These are phyloP conservation scores for Diprion similis DNA, from an alignment of 1,140 invertebrate species.

Conservation along the genomic window DNA sequence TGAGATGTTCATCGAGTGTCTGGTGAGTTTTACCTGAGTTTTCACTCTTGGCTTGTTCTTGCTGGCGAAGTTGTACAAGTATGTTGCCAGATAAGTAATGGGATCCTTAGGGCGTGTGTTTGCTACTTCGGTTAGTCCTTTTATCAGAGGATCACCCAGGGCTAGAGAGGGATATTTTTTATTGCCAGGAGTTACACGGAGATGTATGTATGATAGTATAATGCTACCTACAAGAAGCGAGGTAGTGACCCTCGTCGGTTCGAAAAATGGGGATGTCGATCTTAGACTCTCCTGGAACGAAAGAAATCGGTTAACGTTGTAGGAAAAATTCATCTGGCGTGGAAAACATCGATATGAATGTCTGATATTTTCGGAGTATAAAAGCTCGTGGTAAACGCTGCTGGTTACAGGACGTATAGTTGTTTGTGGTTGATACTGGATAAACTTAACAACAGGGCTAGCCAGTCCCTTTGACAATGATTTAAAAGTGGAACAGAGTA, in stretches of 20 bases:
- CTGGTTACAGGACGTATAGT: no score
- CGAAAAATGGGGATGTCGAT: conserved; percentile 78
- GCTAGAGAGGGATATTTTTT: conserved; percentile 60
- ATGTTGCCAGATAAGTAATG: conserved; percentile 81
- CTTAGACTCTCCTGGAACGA: conserved; percentile 63
- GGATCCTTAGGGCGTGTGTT: conserved; percentile 82
- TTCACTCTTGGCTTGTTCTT: conserved; percentile 52
- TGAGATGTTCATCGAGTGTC: neutral
- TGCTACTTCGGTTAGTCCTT: conserved; percentile 85
- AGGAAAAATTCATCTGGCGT: conserved; percentile 25
- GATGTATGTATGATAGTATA: conserved; percentile 9
- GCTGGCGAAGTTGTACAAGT: conserved; percentile 77
- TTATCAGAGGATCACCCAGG: conserved; percentile 84
- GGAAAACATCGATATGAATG: neutral
- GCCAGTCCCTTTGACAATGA: no score
- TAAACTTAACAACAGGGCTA: no score
- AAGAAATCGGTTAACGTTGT: conserved; percentile 29
- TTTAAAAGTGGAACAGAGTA: no score
- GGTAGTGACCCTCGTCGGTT: conserved; percentile 82
- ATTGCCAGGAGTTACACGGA: conserved; percentile 15
- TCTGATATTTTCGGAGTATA: no score
- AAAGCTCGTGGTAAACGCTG: no score
- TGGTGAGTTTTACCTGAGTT: conserved; percentile 21
- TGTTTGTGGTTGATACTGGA: no score
- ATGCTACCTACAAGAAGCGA: conserved; percentile 75